Conservation (phyloP, 1,140 invertebrate genomes). For the Hylyphantes graminicola region DNA sequence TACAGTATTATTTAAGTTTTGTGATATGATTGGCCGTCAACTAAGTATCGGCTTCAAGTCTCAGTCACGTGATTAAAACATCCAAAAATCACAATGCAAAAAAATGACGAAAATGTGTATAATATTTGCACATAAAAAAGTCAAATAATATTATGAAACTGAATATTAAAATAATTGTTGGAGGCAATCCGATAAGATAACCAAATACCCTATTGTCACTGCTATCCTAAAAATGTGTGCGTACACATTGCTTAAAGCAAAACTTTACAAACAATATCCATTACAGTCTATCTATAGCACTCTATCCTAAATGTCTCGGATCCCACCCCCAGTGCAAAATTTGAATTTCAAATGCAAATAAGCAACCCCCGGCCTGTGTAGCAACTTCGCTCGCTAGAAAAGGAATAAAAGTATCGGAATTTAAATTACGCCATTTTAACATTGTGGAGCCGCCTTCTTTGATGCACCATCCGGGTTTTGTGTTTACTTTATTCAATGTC, state of each 20-base stretch:
- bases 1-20: no score
- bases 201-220: background rate
- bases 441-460: slow-evolving; percentile 28
- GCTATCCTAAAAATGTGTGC: background rate
- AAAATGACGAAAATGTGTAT: no score
- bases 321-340: background rate
- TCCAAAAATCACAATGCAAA: no score
- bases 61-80: no score
- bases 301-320: no score
- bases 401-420: slow-evolving; percentile 32
- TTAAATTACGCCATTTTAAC: slow-evolving; percentile 38
- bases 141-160: no score
- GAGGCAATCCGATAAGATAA: background rate
- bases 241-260: background rate
- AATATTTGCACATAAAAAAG: no score
- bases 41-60: no score
- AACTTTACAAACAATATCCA: background rate
- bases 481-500: slow-evolving; percentile 28
- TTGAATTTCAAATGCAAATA: slow-evolving; percentile 41
- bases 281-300: background rate
- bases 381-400: background rate
- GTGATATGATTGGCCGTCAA: no score
- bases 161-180: no score
- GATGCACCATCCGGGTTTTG: slow-evolving; percentile 42
- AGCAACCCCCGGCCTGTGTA: background rate